Percentiles rank a stretch among this genome's conserved stretches.
phyloP scores from a whole-genome alignment of 2,113 vertebrate species.

The Haemorhous mexicanus region DNA sequence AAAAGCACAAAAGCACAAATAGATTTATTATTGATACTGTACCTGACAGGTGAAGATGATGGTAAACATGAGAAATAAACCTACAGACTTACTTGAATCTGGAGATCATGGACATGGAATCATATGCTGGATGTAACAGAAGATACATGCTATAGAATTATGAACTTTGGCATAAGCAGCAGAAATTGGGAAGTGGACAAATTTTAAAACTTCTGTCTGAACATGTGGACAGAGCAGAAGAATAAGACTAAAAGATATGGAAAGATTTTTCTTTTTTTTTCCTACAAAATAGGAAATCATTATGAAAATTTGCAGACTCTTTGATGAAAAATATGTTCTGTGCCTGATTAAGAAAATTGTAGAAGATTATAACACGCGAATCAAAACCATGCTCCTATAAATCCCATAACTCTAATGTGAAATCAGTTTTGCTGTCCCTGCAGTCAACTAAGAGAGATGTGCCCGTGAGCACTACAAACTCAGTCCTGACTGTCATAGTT shows the following conservation, averaged over 20 bases:
- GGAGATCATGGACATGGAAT: neutral
- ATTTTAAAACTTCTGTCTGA: neutral
- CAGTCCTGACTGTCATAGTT: neutral
- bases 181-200: neutral
- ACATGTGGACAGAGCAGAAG: neutral
- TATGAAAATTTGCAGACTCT: neutral
- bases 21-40: neutral
- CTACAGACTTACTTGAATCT: neutral
- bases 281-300: neutral
- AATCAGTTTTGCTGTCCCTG: neutral
- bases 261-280: neutral
- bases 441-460: neutral
- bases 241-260: neutral
- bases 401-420: neutral
- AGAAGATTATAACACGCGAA: neutral
- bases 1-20: neutral
- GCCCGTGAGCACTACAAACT: neutral
- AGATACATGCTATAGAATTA: neutral
- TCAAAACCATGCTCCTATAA: neutral
- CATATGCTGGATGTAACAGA: neutral
- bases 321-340: neutral
- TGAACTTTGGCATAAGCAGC: neutral
- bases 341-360: neutral
- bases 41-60: neutral
- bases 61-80: neutral